Evolutionary conservation across 2,113 vertebrate species (phyloP).

Genomic region (Sardina pilchardus): DNA sequence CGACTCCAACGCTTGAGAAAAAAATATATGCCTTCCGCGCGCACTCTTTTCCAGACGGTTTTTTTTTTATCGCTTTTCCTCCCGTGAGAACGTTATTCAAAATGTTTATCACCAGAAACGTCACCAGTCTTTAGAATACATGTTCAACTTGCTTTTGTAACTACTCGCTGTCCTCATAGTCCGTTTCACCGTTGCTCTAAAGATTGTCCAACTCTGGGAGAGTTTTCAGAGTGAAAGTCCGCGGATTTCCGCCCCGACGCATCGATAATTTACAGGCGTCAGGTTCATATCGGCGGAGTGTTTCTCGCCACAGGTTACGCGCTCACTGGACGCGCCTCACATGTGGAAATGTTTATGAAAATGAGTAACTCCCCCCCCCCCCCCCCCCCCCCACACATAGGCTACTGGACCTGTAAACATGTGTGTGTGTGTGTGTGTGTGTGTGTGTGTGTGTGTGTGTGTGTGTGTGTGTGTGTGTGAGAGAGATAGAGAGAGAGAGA

Average conservation of each 20-base stretch:
- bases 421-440: slow-evolving; percentile 13
- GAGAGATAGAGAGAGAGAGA: no score
- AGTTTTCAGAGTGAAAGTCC: background rate
- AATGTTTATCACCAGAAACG: background rate
- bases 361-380: background rate
- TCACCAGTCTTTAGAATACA: background rate
- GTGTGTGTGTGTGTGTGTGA: background rate
- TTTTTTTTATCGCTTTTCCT: background rate
- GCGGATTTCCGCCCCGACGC: background rate
- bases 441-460: background rate
- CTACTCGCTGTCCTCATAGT: background rate
- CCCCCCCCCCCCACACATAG: background rate
- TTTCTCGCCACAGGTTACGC: background rate
- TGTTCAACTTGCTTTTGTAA: background rate
- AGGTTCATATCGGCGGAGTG: background rate
- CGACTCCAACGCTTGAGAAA: background rate
- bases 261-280: background rate
- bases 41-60: background rate
- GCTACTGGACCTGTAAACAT: background rate
- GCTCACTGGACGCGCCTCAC: background rate
- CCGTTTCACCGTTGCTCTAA: background rate
- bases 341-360: slow-evolving; percentile 10
- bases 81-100: background rate
- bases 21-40: background rate
- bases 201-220: background rate